Base-by-base conservation (phyloP, 2,888 invertebrate species). In the Thera obeliscata region DNA sequence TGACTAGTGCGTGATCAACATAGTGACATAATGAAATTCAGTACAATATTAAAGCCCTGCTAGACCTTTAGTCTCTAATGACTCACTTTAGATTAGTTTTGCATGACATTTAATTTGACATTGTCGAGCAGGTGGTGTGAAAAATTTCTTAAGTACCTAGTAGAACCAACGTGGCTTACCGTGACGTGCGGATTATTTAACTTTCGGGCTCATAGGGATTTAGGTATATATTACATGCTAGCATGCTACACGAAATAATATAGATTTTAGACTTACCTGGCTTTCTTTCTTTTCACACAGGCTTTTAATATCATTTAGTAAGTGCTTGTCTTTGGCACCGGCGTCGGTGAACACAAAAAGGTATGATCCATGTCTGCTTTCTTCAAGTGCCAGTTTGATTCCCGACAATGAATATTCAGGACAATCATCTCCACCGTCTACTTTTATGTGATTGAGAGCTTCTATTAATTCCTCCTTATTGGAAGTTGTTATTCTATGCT, bases 321-420 rank as follows among this genome's bases (percentile, higher is more conserved):
- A 66, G 3, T 52, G 2, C 35, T 68, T 57, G 36, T 78, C 76
- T 54, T 78, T 81, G 1, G 80, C 77, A 11, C 64, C 66, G 0
- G 78, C 78, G 54, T 80, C 79, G 2, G 79, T 80, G 33, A 78
- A 78, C 0, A 80, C 77, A 9, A 64, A 79, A 0, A 79, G 57
- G 2, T 72, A 68, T 0, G 80, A 79, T 0, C 67, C 73, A 4
- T 70, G 70, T 11, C 48, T 62, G 60, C 79, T 78, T 0, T 67
- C 59, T 43, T 54, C n/a, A 9, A 76, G 62, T 11, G 69, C 73
- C 6, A n/a, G 33, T 60, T 73, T 54, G 11, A 76, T 71, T 9
- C 75, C 77, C 2, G 66, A 38, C 43, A 77, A 38, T 2, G 74
- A 60, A 60, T 65, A 68, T 63, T 76, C 76, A 3, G 64, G 64